Conservation (phyloP, 2,113 vertebrate species). For the Corythoichthys haematopterus region DNA sequence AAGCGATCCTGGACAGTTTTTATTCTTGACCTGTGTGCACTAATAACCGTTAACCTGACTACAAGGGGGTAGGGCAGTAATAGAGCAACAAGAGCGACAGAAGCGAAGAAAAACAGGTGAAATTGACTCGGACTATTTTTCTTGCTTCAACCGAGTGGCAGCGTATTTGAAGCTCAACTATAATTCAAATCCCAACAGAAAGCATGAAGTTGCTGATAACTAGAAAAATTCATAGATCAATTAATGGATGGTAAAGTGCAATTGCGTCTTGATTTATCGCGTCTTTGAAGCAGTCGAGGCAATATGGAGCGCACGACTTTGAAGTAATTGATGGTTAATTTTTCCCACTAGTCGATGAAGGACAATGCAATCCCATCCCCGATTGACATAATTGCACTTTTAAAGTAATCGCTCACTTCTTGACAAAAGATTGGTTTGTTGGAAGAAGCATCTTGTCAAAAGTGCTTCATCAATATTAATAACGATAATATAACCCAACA, state of each 20-base stretch:
- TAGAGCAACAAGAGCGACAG: constrained; percentile 2
- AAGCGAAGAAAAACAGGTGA: not conserved
- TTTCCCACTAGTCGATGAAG: not conserved
- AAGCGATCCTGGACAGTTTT: constrained; percentile 21
- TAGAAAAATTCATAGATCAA: not conserved
- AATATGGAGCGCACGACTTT: not conserved
- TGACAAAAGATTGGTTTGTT: not conserved
- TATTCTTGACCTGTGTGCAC: constrained; percentile 36
- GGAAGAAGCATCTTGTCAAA: no score
- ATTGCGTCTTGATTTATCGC: not conserved
- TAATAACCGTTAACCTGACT: constrained; percentile 45
- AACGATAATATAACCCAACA: not conserved
- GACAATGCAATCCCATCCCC: not conserved
- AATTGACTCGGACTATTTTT: no score
- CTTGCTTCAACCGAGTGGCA: no score
- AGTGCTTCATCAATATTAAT: not conserved
- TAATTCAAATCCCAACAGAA: no score
- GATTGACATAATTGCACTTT: not conserved
- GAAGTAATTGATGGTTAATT: not conserved
- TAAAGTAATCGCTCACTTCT: not conserved
- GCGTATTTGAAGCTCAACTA: no score
- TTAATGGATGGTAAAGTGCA: not conserved
- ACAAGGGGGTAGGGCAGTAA: constrained; percentile 33
- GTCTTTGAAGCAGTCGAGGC: not conserved
- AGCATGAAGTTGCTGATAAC: no score